Percentiles rank a stretch among this genome's conserved stretches.
Conservation (phyloP, 2,113 vertebrate species). For the Catharus bicknelli region DNA sequence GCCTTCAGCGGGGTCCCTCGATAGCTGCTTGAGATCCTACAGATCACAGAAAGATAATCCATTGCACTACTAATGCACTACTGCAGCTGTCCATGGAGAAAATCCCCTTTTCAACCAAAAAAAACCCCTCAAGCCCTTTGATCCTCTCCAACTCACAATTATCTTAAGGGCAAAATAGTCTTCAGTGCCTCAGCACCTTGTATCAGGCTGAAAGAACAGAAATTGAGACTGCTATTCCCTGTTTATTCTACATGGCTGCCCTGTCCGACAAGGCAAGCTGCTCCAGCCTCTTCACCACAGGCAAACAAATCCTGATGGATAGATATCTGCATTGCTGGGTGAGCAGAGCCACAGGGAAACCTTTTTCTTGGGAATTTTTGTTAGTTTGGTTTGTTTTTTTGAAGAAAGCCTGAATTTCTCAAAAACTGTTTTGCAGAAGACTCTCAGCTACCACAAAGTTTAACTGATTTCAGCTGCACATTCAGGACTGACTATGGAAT, state of each 20-base stretch:
- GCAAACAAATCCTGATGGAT: not conserved
- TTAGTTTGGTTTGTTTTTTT: not conserved
- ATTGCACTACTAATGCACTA: constrained; percentile 63
- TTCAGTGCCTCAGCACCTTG: constrained; percentile 30
- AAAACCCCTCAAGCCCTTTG: constrained; percentile 42
- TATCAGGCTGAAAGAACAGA: constrained; percentile 44
- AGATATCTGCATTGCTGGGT: not conserved
- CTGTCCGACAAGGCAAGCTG: not conserved
- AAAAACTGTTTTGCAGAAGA: not conserved
- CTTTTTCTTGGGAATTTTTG: fast-evolving
- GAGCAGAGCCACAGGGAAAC: not conserved
- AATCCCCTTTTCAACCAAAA: constrained; percentile 60
- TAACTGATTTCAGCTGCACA: not conserved
- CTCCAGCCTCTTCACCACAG: not conserved
- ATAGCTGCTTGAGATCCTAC: constrained; percentile 59
- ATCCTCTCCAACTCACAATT: constrained; percentile 67
- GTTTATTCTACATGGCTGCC: constrained; percentile 53
- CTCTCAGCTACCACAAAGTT: not conserved
- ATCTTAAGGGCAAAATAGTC: constrained; percentile 64
- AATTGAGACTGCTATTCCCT: constrained; percentile 44
- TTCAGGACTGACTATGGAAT: not conserved
- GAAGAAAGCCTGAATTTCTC: not conserved
- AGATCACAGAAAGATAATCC: constrained; percentile 69
- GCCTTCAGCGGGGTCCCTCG: constrained; percentile 32
- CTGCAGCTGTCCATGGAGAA: constrained; percentile 66